phyloP scores from a whole-genome alignment of 2,797 vertebrate species.

The Lepus oiostolus region DNA sequence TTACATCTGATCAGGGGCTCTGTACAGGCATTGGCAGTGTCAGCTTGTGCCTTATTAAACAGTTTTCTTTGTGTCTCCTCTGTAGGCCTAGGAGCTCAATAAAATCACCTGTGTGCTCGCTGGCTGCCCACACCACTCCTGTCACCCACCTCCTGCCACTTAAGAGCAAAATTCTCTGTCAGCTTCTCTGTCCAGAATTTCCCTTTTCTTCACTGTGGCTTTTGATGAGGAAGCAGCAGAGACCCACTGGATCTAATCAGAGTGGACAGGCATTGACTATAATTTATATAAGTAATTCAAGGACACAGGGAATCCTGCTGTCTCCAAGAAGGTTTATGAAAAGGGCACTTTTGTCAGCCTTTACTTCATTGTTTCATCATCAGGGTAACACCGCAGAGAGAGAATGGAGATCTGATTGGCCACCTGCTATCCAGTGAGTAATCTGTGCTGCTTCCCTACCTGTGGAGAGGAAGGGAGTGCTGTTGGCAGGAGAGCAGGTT shows the following conservation, averaged over 20 bases:
- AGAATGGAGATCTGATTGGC: background rate
- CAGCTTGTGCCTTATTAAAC: background rate
- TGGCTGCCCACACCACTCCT: too few species aligned
- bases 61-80: too few species aligned
- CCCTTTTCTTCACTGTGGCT: background rate
- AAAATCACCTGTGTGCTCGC: background rate
- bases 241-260: background rate
- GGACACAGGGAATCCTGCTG: background rate
- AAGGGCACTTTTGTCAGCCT: background rate
- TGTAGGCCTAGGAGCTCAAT: background rate
- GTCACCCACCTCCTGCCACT: rapidly evolving
- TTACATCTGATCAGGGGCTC: background rate
- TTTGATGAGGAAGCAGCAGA: background rate
- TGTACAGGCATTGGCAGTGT: background rate
- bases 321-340: background rate
- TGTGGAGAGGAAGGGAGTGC: background rate
- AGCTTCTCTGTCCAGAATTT: background rate
- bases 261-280: background rate
- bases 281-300: background rate
- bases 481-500: background rate
- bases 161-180: background rate
- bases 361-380: background rate
- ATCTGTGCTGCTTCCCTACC: background rate
- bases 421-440: background rate
- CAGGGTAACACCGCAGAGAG: background rate